Evolutionary conservation across 1,140 invertebrate species (phyloP), one percentile per base, ranked within the genome.

Genomic region (Calephelis nemesis): DNA sequence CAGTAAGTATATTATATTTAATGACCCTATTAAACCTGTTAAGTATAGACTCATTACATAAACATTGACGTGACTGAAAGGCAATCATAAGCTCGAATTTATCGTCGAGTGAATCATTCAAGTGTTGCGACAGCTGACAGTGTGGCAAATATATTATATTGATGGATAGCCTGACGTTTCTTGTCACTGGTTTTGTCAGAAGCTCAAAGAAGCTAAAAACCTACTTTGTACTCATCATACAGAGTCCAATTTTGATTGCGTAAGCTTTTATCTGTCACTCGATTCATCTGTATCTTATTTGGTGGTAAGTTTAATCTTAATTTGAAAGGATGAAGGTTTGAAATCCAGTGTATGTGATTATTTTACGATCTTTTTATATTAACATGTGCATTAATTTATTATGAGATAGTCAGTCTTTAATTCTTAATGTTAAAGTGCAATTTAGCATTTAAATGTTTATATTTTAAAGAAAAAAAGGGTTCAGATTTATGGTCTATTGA

Each of bases 41-140:
- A 91, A 91, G 88, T 89, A 89, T 83, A 79, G 52, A 58, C 52
- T 58, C 52, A 58, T 58, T 88, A 89, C 85, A 87, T 83, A 89
- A 84, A 82, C 79, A 88, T 85, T 88, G 88, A 90, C 87, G 79
- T 81, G 81, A 85, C 86, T 90, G 86, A 91, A 88, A 91, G 86
- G 87, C 90, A 90, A 91, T 91, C 88, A 91, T 91, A 88, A 91
- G 88, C 87, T 88, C 82, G 87, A 91, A 91, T 91, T 91, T 91
- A 91, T 91, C 86, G 88, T 83, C 78, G 79, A 89, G 87, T 89
- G 88, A 91, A 91, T 91, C 88, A 91, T 87, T 91, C 88, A 90
- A 87, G 84, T 82, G 80, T 78, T 82, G 76, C 88, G 87, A 91
- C 86, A 91, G 87, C 84, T 90, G 88, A 91, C 88, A 90, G 87